These are phyloP conservation scores for Liparis tanakae DNA, from an alignment of 2,797 vertebrate species.

Conservation along the genomic window DNA sequence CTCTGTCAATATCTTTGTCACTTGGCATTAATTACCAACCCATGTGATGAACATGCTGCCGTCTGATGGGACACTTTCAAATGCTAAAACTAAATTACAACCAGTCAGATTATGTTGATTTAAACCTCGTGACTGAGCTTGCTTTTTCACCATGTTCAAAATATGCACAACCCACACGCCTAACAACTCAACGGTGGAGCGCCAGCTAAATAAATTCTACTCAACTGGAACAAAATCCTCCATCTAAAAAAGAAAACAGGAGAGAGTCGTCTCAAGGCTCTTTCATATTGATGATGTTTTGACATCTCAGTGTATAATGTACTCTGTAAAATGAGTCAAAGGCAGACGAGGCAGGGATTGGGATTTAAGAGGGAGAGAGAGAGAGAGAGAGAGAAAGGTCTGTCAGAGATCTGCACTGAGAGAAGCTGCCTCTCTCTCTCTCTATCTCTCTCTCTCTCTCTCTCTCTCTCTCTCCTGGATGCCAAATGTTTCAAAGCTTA, in stretches of 20 bases:
- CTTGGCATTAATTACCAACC: not conserved
- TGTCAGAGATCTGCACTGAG: conserved; percentile 61
- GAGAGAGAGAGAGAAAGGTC: conserved; percentile 51
- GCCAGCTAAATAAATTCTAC: conserved; percentile 51
- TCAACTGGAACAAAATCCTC: conserved; percentile 47
- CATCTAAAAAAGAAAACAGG: conserved; percentile 25
- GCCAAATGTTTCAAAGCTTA: conserved; percentile 57
- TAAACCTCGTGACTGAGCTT: not conserved
- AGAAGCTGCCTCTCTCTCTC: conserved; percentile 37
- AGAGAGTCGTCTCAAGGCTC: conserved; percentile 44
- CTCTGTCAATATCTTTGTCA: not conserved
- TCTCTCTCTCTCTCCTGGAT: no score
- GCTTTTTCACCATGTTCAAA: conserved; percentile 14
- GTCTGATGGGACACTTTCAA: not conserved
- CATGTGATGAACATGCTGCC: not conserved
- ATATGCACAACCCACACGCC: conserved; percentile 2
- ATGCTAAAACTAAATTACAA: not conserved
- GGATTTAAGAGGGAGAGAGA: conserved; percentile 8
- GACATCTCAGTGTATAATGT: conserved; percentile 53
- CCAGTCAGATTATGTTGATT: conserved; percentile 6
- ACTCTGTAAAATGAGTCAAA: conserved; percentile 52
- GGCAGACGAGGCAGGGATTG: conserved; percentile 13
- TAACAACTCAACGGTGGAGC: conserved; percentile 9
- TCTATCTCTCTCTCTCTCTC: no score
- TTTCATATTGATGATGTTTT: conserved; percentile 69